Evolutionary conservation across 2,113 vertebrate genomes (phyloP).

Genomic region (Menidia beryllina): DNA sequence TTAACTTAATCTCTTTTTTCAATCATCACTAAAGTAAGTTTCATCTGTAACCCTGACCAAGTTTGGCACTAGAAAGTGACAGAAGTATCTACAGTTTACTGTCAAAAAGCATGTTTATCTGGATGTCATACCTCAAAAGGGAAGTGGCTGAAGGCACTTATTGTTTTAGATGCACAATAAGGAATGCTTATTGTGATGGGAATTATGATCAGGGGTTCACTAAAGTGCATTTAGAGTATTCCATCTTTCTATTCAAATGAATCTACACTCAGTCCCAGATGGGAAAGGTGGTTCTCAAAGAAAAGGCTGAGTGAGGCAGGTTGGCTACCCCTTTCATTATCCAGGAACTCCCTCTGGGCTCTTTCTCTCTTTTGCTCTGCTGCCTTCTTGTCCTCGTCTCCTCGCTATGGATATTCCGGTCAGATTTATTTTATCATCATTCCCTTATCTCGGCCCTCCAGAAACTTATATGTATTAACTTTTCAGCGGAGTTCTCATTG

Average conservation of each 20-base stretch:
- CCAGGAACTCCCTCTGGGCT: conserved; percentile 38
- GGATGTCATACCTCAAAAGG: background rate
- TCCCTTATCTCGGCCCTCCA: conserved; percentile 18
- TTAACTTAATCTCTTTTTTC: too few species aligned
- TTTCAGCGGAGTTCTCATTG: background rate
- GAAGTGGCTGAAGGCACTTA: too few species aligned
- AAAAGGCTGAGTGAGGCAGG: conserved; percentile 33
- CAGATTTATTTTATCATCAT: background rate
- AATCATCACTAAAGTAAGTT: too few species aligned
- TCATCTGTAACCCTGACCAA: too few species aligned
- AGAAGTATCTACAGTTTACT: too few species aligned
- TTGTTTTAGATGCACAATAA: too few species aligned
- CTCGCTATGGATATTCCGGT: conserved; percentile 13
- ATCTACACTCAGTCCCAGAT: conserved; percentile 32
- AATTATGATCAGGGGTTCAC: too few species aligned
- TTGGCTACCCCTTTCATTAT: conserved; percentile 63
- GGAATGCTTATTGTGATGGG: too few species aligned
- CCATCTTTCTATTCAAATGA: conserved; percentile 52
- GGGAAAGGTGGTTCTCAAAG: conserved; percentile 49
- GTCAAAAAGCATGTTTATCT: background rate
- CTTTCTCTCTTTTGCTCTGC: conserved; percentile 16
- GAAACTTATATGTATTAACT: background rate
- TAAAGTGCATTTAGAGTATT: background rate
- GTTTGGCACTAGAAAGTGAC: too few species aligned
- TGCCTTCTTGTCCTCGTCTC: conserved; percentile 14